Evolutionary conservation across 2,797 vertebrate species (phyloP), one percentile per base, ranked within the genome.

Genomic region (Cossypha caffra): DNA sequence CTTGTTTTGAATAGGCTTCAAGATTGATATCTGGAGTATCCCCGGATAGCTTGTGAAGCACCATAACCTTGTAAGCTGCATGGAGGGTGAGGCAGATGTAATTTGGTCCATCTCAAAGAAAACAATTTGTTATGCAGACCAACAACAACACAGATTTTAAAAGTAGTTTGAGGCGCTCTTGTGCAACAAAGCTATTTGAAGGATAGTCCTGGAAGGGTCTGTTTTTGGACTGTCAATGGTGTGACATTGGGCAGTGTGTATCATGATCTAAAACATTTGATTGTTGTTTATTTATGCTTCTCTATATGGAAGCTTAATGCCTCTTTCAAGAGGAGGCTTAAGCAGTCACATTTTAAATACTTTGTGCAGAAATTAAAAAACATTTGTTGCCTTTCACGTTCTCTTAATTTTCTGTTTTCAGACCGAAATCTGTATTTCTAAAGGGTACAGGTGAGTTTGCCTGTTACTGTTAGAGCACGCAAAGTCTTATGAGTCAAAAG

Each of bases 1-100:
- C 83, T 86, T 75, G 52, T 88, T 94, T 90, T 96, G 93, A 97
- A 97, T 72, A 97, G 95, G 73, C 93, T 94, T 96, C 93, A 96
- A 95, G 97, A 97, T 93, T 97, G 97, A 96, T 98, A 96, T 86
- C 92, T 95, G 93, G 88, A 97, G 86, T 93, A 96, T 90, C 94
- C 95, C 91, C 86, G 95, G 94, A 95, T 85, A 94, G 95, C 79
- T 91, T 75, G 35, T 94, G 87, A 78, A 80, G 83, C 73, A 89
- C 72, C 63, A 28, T 29, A 94, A 92, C 90, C 59, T 54, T 87
- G 84, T 89, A 72, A 92, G 50, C 9, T 25, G 81, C 51, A n/a
- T 11, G 72, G 63, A 86, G 81, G 55, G 51, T 26, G 45, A 58
- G 55, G 92, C 67, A 94, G 79, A 95, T 63, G 88, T 86, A 96